These are phyloP conservation scores for Cyprinodon tularosa DNA, from an alignment of 2,113 vertebrate genomes.

Conservation along the genomic window DNA sequence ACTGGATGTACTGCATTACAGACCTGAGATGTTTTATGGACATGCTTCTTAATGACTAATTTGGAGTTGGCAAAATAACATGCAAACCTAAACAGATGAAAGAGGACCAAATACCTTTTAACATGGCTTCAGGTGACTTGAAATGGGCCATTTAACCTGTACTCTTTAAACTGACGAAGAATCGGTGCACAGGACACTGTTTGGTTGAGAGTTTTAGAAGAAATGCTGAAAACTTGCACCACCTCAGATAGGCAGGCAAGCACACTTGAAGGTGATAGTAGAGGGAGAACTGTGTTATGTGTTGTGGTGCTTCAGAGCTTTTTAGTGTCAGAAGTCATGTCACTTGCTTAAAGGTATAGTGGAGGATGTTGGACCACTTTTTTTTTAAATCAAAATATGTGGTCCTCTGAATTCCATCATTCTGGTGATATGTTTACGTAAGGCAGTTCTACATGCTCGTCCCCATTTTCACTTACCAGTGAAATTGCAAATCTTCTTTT, in stretches of 20 bases:
- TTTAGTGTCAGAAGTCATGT: background rate
- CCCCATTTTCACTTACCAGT: no score
- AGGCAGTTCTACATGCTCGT: no score
- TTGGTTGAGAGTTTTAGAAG: background rate
- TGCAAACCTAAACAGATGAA: background rate
- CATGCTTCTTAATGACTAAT: background rate
- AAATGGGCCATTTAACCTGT: background rate
- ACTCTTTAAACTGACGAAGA: background rate
- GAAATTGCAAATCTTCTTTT: no score
- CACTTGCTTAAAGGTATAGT: background rate
- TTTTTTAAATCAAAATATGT: no score
- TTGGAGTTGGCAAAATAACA: background rate
- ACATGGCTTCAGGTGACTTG: background rate
- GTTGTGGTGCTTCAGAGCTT: conserved; percentile 3
- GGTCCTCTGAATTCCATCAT: no score
- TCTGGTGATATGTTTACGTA: no score
- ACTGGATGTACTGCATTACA: background rate
- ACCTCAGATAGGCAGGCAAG: background rate
- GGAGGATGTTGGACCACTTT: background rate
- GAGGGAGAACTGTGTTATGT: background rate
- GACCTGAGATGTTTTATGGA: background rate
- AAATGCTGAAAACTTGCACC: background rate
- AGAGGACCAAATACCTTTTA: background rate
- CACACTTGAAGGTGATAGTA: background rate
- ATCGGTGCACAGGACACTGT: background rate